Percentiles rank a stretch among this genome's conserved stretches.
phyloP scores from a whole-genome alignment of 1,140 invertebrate species.

The Leptinotarsa undecemlineata region DNA sequence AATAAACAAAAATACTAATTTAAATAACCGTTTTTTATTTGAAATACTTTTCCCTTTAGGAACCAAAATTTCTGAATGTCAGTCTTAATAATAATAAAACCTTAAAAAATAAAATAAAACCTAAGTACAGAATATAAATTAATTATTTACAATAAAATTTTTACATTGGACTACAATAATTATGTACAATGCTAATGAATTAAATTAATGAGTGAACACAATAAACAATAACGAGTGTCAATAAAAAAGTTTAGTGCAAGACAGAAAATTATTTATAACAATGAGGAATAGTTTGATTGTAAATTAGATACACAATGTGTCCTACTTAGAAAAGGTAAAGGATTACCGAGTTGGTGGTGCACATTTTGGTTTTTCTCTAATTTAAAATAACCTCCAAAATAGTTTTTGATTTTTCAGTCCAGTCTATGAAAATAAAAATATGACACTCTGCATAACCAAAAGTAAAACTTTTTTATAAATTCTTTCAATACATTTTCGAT shows the following conservation, averaged over 20 bases:
- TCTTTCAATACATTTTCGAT: too few relatives aligned
- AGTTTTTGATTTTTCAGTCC: neutral
- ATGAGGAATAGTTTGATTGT: neutral
- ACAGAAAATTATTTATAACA: constrained; percentile 15
- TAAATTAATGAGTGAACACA: constrained; percentile 26
- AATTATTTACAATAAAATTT: constrained; percentile 51
- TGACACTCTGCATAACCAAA: neutral
- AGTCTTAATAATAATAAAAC: constrained; percentile 55
- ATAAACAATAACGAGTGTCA: constrained; percentile 19
- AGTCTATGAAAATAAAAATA: neutral
- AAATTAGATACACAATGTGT: neutral
- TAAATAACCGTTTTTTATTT: constrained; percentile 51
- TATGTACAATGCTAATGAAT: constrained; percentile 30
- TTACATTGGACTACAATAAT: constrained; percentile 43
- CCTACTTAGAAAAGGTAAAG: neutral
- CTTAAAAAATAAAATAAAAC: constrained; percentile 49
- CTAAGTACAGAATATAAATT: constrained; percentile 54
- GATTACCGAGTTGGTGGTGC: neutral
- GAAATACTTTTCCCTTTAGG: constrained; percentile 52
- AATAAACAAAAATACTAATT: neutral
- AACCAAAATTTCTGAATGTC: constrained; percentile 54
- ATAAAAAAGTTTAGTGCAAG: constrained; percentile 20
- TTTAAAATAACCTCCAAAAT: too few relatives aligned
- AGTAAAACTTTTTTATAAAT: too few relatives aligned
- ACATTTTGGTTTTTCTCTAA: neutral